These are phyloP conservation scores for Phrynocephalus vlangalii DNA, from an alignment of 2,797 vertebrate genomes.

Conservation along the genomic window DNA sequence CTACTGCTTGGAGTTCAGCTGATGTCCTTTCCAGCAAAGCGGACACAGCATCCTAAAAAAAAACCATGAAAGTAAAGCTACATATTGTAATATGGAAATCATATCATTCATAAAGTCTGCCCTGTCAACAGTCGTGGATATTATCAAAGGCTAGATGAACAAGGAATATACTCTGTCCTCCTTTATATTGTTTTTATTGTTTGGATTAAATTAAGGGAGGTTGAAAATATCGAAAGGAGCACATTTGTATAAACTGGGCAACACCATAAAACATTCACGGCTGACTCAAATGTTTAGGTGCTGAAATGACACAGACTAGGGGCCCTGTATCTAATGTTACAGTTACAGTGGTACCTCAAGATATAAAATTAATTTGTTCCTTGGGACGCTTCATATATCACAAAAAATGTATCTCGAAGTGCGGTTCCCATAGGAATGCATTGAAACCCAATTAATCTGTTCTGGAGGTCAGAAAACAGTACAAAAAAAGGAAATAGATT, in stretches of 20 bases:
- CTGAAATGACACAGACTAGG: background rate
- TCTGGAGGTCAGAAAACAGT: no score
- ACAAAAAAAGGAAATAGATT: no score
- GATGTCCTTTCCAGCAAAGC: constrained; percentile 84
- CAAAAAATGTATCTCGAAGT: no score
- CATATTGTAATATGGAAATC: background rate
- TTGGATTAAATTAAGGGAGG: background rate
- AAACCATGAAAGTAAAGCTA: constrained; percentile 21
- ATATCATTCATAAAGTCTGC: background rate
- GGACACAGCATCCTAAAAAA: constrained; percentile 81
- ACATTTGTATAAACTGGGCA: background rate
- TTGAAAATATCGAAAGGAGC: background rate
- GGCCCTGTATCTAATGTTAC: no score
- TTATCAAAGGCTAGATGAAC: background rate
- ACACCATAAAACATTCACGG: background rate
- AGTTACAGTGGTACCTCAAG: no score
- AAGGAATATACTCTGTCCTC: background rate
- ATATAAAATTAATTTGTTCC: no score
- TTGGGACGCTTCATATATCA: no score
- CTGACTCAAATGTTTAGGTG: background rate
- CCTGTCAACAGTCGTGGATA: background rate
- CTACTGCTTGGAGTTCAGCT: constrained; percentile 82
- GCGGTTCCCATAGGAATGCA: no score
- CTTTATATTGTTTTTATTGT: background rate
- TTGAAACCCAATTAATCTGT: no score